Conservation (phyloP, 2,113 vertebrate genomes). For the Cyanoderma ruficeps region DNA sequence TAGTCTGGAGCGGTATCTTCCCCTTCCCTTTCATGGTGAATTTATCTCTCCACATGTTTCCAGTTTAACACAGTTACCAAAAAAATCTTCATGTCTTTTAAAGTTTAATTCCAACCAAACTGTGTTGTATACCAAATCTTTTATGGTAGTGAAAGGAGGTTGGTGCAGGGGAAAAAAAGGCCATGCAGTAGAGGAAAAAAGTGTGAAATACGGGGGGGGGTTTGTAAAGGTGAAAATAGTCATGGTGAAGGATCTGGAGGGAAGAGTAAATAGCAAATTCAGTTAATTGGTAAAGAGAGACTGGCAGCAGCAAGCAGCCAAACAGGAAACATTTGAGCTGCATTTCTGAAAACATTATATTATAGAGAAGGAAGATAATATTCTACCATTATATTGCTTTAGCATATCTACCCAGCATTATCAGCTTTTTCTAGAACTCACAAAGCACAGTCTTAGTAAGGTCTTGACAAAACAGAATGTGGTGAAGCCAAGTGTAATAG, state of each 20-base stretch:
- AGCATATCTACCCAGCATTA: background rate
- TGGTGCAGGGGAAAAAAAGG: background rate
- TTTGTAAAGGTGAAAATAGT: background rate
- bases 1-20: background rate
- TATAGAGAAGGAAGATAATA: background rate
- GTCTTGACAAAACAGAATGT: background rate
- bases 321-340: background rate
- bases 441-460: background rate
- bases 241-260: background rate
- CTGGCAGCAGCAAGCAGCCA: background rate
- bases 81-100: background rate
- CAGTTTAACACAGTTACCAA: background rate
- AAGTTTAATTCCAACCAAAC: background rate
- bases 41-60: background rate
- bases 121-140: background rate
- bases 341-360: background rate
- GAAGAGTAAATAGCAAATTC: background rate
- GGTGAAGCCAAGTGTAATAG: background rate
- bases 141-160: background rate
- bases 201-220: rapidly evolving
- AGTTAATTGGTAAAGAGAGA: background rate
- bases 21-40: background rate
- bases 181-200: background rate
- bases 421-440: background rate
- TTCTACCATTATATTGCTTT: background rate